These are phyloP conservation scores for Perca fluviatilis DNA, from an alignment of 2,113 vertebrate species.

Conservation along the genomic window DNA sequence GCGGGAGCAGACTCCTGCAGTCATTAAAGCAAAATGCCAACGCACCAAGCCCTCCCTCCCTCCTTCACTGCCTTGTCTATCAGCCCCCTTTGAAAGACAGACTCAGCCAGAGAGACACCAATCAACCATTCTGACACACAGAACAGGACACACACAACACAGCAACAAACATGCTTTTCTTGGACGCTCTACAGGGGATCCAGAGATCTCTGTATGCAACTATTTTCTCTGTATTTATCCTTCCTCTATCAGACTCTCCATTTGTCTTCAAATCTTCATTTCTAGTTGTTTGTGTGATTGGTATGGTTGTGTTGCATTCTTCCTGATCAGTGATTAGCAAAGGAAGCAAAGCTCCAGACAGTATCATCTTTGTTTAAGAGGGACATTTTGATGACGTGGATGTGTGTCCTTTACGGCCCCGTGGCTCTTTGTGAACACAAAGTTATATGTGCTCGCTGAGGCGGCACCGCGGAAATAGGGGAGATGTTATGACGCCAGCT, in stretches of 20 bases:
- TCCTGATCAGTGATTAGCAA: conserved; percentile 17
- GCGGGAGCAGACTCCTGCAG: conserved; percentile 81
- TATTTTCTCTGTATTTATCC: background rate
- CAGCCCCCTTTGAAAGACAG: conserved; percentile 58
- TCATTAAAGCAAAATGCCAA: conserved; percentile 84
- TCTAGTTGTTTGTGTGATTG: background rate
- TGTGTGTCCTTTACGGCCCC: conserved; percentile 16
- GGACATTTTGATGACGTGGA: conserved; percentile 1
- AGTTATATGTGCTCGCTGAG: conserved; percentile 39
- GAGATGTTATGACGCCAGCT: conserved; percentile 27
- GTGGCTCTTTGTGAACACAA: conserved; percentile 34
- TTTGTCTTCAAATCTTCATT: background rate
- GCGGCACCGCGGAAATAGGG: conserved; percentile 26
- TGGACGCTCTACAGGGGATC: conserved; percentile 23
- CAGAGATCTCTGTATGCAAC: conserved; percentile 19
- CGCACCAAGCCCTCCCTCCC: conserved; percentile 62
- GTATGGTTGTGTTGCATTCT: background rate
- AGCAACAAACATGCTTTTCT: conserved; percentile 47
- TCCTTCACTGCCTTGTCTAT: conserved; percentile 58
- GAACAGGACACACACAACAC: conserved; percentile 38
- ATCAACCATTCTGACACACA: conserved; percentile 57
- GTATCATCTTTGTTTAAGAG: conserved; percentile 41
- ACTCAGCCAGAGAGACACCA: conserved; percentile 64
- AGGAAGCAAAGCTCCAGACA: conserved; percentile 17
- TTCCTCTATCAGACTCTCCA: background rate